These are phyloP conservation scores for Hemithea aestivaria DNA, from an alignment of 2,888 invertebrate genomes.

Conservation along the genomic window DNA sequence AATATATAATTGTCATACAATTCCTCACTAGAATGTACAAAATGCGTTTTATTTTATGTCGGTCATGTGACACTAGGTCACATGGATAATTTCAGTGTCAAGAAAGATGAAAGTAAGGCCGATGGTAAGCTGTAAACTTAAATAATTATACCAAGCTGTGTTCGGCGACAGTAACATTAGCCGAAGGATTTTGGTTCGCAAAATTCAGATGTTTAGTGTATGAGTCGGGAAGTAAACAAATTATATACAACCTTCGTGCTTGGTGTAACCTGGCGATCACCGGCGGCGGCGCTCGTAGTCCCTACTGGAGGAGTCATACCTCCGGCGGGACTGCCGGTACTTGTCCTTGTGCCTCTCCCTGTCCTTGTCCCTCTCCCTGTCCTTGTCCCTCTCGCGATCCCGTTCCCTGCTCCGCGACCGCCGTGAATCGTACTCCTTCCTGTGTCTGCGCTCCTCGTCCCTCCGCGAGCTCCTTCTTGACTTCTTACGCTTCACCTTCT, in stretches of 20 bases:
- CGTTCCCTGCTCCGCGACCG: conserved; percentile 37
- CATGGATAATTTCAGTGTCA: no score
- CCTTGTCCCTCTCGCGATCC: conserved; percentile 46
- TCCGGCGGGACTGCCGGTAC: conserved; percentile 34
- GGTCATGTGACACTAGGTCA: no score
- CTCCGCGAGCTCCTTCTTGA: conserved; percentile 46
- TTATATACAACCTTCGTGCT: conserved; percentile 62
- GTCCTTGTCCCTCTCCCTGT: conserved; percentile 46
- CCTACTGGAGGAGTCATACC: no score
- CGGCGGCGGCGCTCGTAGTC: conserved; percentile 52
- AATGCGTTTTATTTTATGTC: no score
- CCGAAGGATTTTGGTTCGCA: no score
- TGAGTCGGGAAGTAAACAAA: conserved; percentile 17
- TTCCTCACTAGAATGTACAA: no score
- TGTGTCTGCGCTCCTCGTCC: conserved; percentile 50
- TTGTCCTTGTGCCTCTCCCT: conserved; percentile 38
- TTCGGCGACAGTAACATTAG: no score
- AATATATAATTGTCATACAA: no score
- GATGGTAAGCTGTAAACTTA: no score
- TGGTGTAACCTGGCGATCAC: conserved; percentile 64
- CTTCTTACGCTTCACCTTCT: conserved; percentile 50
- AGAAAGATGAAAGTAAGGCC: no score
- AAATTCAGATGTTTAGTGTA: no score
- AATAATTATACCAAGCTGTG: no score
- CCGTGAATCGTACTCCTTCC: conserved; percentile 43